Evolutionary conservation across 1,140 invertebrate species (phyloP).

Genomic region (Sminthurides bifidus): DNA sequence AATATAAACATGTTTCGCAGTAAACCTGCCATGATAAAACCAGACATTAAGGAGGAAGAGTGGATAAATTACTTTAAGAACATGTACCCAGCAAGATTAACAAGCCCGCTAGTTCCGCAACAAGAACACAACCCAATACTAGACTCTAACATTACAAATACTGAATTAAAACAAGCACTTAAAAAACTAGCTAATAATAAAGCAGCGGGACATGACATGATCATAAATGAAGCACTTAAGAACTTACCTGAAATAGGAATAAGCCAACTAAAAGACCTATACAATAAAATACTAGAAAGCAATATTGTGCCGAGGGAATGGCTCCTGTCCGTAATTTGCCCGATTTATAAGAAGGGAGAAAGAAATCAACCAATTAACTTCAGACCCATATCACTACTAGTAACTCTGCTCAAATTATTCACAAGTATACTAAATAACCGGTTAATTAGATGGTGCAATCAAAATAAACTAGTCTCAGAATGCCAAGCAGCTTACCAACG

Average conservation of each 20-base stretch:
- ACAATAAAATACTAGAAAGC: not conserved
- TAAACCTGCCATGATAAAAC: too few relatives aligned
- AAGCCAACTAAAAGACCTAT: not conserved
- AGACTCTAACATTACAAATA: not conserved
- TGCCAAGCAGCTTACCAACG: constrained; percentile 25
- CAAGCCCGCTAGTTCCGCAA: too few relatives aligned
- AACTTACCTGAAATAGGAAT: not conserved
- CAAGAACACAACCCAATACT: too few relatives aligned
- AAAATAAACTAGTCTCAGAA: constrained; percentile 20
- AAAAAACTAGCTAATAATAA: constrained; percentile 3
- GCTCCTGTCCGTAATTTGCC: not conserved
- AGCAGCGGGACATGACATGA: constrained; percentile 3
- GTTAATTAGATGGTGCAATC: constrained; percentile 21
- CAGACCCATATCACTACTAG: constrained; percentile 7
- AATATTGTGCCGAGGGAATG: not conserved
- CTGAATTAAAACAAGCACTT: not conserved
- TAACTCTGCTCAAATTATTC: constrained; percentile 25
- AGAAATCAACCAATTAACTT: not conserved
- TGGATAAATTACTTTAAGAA: too few relatives aligned
- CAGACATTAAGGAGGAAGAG: too few relatives aligned
- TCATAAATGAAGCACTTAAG: constrained; percentile 16
- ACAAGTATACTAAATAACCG: constrained; percentile 21
- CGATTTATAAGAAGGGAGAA: constrained; percentile 12
- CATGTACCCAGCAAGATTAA: too few relatives aligned
- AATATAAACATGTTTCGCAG: too few relatives aligned